phyloP scores from a whole-genome alignment of 30 jellyfish, hydroid and myxozoan genomes.

The Mastigias papua region DNA sequence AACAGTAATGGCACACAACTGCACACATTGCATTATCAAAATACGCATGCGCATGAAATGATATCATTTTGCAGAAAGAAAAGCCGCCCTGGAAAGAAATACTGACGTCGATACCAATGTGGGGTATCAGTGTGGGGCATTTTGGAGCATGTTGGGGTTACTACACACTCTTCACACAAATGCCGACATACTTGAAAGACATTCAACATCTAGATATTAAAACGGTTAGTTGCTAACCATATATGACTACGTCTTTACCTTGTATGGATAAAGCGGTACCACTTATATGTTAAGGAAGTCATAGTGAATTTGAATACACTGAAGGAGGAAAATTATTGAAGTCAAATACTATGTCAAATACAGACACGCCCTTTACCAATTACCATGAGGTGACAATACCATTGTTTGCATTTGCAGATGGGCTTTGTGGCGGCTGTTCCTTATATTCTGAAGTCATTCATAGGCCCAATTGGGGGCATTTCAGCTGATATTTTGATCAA shows the following conservation, averaged over 20 bases:
- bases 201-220: slow-evolving; percentile 91
- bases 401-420: slow-evolving; percentile 67
- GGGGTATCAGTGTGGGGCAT: slow-evolving; percentile 94
- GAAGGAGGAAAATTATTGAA: too few relatives aligned
- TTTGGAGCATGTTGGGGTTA: slow-evolving; percentile 99
- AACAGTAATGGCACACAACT: too few relatives aligned
- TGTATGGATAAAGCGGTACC: too few relatives aligned
- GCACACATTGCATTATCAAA: too few relatives aligned
- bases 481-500: slow-evolving; percentile 84
- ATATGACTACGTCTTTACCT: not conserved
- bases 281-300: too few relatives aligned
- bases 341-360: too few relatives aligned
- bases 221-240: slow-evolving; percentile 50
- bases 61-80: slow-evolving; percentile 77
- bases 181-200: slow-evolving; percentile 94
- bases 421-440: slow-evolving; percentile 98
- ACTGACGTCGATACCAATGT: slow-evolving; percentile 89
- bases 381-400: too few relatives aligned
- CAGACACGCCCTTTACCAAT: too few relatives aligned
- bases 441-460: slow-evolving; percentile 84
- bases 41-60: too few relatives aligned
- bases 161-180: slow-evolving; percentile 90
- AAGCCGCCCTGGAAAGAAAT: slow-evolving; percentile 90
- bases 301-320: too few relatives aligned
- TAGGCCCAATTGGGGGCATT: slow-evolving; percentile 96